Evolutionary conservation across 2,888 invertebrate species (phyloP), one percentile per base, ranked within the genome.

Genomic region (Sarcophaga carnaria): DNA sequence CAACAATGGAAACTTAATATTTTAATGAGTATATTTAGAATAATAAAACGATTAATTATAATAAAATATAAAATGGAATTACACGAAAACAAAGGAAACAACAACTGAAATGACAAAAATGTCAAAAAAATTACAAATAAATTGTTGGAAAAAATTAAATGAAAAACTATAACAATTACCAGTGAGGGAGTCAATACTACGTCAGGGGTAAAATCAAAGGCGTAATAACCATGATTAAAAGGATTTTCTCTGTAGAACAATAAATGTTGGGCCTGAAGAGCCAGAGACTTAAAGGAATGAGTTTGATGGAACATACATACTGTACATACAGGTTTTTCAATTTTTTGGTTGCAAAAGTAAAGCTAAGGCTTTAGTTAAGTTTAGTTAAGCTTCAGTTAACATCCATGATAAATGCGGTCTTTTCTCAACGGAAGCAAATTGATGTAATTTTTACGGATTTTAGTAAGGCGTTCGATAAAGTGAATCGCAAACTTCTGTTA

Each of bases 21-120:
- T 72, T 67, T 78, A 80, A 78, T 80, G 80, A 78, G 77, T 80
- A 76, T 78, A 81, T 84, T 81, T 75, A 62, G 86, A 84, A 87
- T 87, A 84, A 81, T 79, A 87, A 84, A 87, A 87, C 84, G 74
- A 84, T 84, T 86, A 81, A 86, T 86, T 84, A 84, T 84, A 70
- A 78, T 66, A 74, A 66, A 83, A 64, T 49, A 70, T 1, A 22
- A 5, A 54, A 59, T 60, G 72, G 60, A 45, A 4, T 59, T 5
- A 27, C n/a, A 27, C 25, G 27, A 60, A 11, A 64, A 17, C 20
- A 66, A 37, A 27, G 49, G 4, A 17, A 8, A 60, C 14, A 20
- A 47, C 25, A 69, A 63, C 2, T 67, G 66, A 63, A 83, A 83
- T 76, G 72, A 83, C 80, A 83, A 64, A 72, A 74, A 74, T 77